Base-by-base conservation (phyloP, 2,797 vertebrate species). In the Dendrocincla tyrannina region DNA sequence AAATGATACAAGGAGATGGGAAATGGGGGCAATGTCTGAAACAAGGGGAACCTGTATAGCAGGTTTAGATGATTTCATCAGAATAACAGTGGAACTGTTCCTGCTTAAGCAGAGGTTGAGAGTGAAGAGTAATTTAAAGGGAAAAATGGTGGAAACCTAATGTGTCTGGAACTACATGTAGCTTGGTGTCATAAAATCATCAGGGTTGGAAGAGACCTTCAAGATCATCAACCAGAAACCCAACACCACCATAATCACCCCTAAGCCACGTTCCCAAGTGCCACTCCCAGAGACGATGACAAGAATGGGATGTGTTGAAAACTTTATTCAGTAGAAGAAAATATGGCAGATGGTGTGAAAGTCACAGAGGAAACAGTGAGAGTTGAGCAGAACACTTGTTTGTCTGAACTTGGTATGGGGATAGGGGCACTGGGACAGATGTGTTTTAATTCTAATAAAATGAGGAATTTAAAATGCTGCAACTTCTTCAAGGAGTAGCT, bases 41-140 rank as follows among this genome's bases (percentile, higher is more conserved):
- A 42, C 0, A 18, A 10, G 3, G 32, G 19, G 19, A 10, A 46
- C 3, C 23, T 59, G 9, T 39, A 9, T 2, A 14, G 20, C 12
- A 44, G 9, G 5, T 27, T 47, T 30, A 14, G 60, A 7, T 41
- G n/a, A 10, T 22, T 84, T 70, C 59, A 49, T 62, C 22, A 25
- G 9, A 87, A 39, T 24, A 63, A 12, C 22, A 47, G 9, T 17
- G 20, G n/a, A 52, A 46, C 20, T 52, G 18, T n/a, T 42, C 23
- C 44, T 35, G 52, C 39, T 23, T 32, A 28, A 56, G 17, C 44
- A 13, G 28, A 77, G 5, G 19, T 46, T 24, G 39, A 52, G 42
- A 44, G 20, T 16, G 20, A 39, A 63, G 23, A 13, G 37, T 50
- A 11, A 35, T 35, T 60, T 27, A 30, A 76, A 63, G 39, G 24